Evolutionary conservation across 1,140 invertebrate genomes (phyloP), one percentile per base, ranked within the genome.

Genomic region (Hypsibius dujardini): DNA sequence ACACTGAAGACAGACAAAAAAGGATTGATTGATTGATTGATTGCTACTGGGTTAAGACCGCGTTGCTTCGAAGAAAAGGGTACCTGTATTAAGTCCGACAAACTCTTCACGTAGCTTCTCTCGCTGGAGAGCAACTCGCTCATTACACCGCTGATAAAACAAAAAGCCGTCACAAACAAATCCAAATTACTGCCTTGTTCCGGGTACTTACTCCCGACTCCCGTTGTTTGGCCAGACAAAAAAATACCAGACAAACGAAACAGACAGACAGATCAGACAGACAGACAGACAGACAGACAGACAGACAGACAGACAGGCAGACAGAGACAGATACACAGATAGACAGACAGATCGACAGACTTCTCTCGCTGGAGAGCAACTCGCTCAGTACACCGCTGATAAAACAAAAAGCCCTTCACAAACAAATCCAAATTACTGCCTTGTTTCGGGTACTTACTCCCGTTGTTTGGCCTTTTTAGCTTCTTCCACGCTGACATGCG

Each of bases 101-200:
- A 81, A 82, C 98, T 95, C 79, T 96, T 95, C 0, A 99, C 96
- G 79, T 98, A 99, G 1, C 90, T 90, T 72, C 93, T 85, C 80
- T 99, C 96, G 0, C 95, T 99, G 82, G 95, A 92, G 71, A 98
- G 83, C 28, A 98, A 81, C 82, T 98, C 94, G 1, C 90, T 91
- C 92, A 98, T 97, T 73, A 97, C 97, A 77, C 97, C 95, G 77
- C 87, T 88, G 74, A 59, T 78, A 78, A 72, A 69, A 71, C 69
- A 70, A 2, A 71, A 7, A 71, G 45, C 45, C 71, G 70, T 28
- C 46, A 28, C 40, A 70, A 14, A 71, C 70, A n/a, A 70, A n/a
- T 70, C 12, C 14, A 14, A 70, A 71, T 71, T 70, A 74, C 40
- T 86, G 96, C 94, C 86, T 94, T 92, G 78, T 91, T 84, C 72